Evolutionary conservation across 2,888 invertebrate genomes (phyloP), one percentile per base, ranked within the genome.

Genomic region (Kuschelorhynchus macadamiae): DNA sequence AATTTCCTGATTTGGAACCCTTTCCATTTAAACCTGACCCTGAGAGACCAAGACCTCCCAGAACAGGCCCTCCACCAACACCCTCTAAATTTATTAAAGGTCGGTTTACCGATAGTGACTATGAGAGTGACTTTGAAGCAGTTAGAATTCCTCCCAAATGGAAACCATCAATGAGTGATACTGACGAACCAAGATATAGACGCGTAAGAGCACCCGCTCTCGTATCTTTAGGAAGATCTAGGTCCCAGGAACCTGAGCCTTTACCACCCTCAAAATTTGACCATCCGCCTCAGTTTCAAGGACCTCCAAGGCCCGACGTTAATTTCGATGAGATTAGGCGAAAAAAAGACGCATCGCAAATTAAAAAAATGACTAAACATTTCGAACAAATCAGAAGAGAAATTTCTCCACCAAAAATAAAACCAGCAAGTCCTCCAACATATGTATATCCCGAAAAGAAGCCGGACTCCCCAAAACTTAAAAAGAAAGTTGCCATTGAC

Each of bases 61-160:
- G 74, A 72, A 74, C 77, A 14, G 86, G 87, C 3, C 86, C 88
- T 18, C 87, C 88, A 1, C 86, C 88, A 0, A 84, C 87, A 18
- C 89, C 89, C 0, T 85, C 85, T 0, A 89, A 88, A 73, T 86
- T 89, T 72, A 80, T 86, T 1, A 88, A 86, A 76, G 86, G 86
- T 8, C 86, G 85, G 71, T 85, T 88, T 72, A 85, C 85, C 30
- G 90, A 89, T 75, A 90, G 90, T 71, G 90, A 91, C 74, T 90
- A 91, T 74, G 91, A 91, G 79, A 90, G 90, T 65, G 91, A 91
- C 80, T 83, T 88, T 66, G 88, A 88, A 73, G 80, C 84, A 11
- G 71, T 79, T 1, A 79, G 76, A 73, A 83, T 84, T 55, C 80
- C 79, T 2, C 79, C 84, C 0, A 89, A 88, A 75, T 89, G 88